These are phyloP conservation scores for Salticus scenicus DNA, from an alignment of 2,888 invertebrate genomes.

Conservation along the genomic window DNA sequence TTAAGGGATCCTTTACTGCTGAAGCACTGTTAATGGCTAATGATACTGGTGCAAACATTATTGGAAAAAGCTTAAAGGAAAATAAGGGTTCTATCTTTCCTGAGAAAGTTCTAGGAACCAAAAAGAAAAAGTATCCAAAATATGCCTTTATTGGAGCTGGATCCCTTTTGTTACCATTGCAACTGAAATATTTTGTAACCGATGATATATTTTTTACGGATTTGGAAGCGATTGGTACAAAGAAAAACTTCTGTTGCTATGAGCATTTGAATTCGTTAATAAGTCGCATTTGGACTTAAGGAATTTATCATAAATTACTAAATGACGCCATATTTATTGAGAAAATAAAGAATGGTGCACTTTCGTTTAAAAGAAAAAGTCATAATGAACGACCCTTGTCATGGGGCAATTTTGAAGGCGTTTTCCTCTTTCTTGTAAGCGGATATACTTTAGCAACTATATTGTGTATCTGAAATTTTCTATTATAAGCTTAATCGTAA, in stretches of 20 bases:
- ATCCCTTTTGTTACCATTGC: too few relatives aligned
- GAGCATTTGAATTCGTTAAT: background rate
- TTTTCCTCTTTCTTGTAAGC: too few relatives aligned
- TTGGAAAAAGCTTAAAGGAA: background rate
- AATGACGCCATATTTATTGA: background rate
- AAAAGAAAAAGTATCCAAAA: background rate
- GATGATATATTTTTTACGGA: background rate
- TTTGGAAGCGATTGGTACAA: background rate
- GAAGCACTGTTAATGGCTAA: background rate
- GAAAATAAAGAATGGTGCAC: too few relatives aligned
- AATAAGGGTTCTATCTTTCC: background rate
- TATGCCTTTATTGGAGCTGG: too few relatives aligned
- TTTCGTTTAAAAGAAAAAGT: too few relatives aligned
- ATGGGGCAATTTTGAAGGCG: too few relatives aligned
- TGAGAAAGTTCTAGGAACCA: too few relatives aligned
- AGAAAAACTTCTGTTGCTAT: background rate
- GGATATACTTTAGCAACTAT: too few relatives aligned
- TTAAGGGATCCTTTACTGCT: background rate
- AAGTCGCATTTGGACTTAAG: background rate
- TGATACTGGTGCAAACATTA: background rate
- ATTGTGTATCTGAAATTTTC: too few relatives aligned
- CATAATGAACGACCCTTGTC: too few relatives aligned
- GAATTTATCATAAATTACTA: background rate
- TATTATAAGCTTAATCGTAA: too few relatives aligned
- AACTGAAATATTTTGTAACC: background rate